Evolutionary conservation across 2,797 vertebrate genomes (phyloP).

Genomic region (Pangasius krempfi): DNA sequence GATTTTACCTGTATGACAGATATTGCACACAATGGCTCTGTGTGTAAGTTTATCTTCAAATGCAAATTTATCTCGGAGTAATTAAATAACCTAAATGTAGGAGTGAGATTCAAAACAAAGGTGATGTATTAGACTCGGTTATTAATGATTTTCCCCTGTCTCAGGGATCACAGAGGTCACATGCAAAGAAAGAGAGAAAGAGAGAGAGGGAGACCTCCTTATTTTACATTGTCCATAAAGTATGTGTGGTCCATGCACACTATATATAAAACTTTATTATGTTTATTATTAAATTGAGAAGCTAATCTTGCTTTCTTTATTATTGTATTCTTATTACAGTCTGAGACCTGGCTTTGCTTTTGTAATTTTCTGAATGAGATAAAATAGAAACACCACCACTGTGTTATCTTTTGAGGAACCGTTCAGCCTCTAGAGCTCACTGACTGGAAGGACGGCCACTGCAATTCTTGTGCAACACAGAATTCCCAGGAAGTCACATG

Average conservation of each 20-base stretch:
- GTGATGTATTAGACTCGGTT: background rate
- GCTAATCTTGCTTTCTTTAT: background rate
- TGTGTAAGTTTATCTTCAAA: background rate
- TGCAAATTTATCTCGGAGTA: conserved; percentile 1
- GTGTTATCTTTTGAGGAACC: background rate
- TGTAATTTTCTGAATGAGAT: background rate
- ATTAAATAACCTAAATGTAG: background rate
- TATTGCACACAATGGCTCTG: background rate
- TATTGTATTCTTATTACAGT: background rate
- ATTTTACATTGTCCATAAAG: background rate
- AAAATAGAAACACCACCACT: no score
- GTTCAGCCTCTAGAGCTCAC: background rate
- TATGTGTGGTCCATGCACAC: background rate
- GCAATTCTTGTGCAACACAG: background rate
- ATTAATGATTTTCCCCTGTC: background rate
- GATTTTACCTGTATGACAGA: background rate
- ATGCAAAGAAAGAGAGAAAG: background rate
- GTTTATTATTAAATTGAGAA: conserved; percentile 1
- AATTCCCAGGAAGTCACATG: background rate
- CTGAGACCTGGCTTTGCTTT: background rate
- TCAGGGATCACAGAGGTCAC: conserved; percentile 1
- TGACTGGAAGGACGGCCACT: background rate
- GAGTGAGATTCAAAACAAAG: conserved; percentile 13
- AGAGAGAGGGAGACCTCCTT: background rate
- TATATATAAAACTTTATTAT: background rate